Base-by-base conservation (phyloP, 2,888 invertebrate genomes). In the Elegia similella region DNA sequence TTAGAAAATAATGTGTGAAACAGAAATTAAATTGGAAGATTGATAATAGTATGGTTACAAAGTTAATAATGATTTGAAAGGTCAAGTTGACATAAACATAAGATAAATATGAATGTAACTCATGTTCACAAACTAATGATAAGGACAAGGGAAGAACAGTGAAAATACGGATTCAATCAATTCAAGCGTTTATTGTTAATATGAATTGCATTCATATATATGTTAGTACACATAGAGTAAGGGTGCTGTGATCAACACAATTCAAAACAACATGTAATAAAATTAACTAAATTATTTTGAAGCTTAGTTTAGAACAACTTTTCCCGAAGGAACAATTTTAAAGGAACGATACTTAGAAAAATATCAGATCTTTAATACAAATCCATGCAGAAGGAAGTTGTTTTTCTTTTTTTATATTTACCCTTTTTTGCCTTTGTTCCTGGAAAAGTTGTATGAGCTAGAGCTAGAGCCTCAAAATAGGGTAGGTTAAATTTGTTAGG, bases 131-230 rank as follows among this genome's bases (percentile, higher is more conserved):
- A 70, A 73, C 72, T 70, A 73, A 67, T 68, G 64, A 63, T 70
- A 71, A 78, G 69, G 67, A 58, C 55, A 29, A 60, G 63, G 68
- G 67, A 71, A 38, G 7, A 66, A 65, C 63, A 75, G 78, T 70
- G 73, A 79, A 88, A 85, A 86, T 78, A 81, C 79, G 74, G 64
- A n/a, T n/a, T n/a, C n/a, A n/a, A 66, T 67, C 69, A 70, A 69
- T 83, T 80, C 70, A 87, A 88, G 84, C 86, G 64, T 88, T 87
- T 89, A 86, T 87, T 86, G 52, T 60, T 71, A 82, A 88, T 88
- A 90, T 90, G 90, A 91, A 89, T 90, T 90, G 84, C 89, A 91
- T 91, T 88, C 90, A 90, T 82, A 85, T 38, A 56, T 59, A 57
- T 55, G 46, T 29, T 34, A 57, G 46, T 55, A 57, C 23, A 57